Evolutionary conservation across 2,888 invertebrate genomes (phyloP).

Genomic region (Punctoribates punctum): DNA sequence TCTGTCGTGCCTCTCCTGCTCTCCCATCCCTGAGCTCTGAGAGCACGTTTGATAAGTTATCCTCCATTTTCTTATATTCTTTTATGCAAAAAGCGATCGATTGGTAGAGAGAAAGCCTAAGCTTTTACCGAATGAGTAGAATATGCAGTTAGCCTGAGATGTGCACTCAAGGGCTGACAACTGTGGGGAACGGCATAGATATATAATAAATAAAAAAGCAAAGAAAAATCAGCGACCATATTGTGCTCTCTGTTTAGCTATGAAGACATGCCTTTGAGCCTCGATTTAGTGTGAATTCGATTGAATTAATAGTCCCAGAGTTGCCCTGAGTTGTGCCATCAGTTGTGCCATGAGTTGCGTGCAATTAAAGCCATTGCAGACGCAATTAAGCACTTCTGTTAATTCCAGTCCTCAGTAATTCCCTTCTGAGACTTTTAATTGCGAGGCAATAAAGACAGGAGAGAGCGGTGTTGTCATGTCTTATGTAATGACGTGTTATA

Average conservation of each 20-base stretch:
- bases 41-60: constrained; percentile 19
- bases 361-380: constrained; percentile 35
- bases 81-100: constrained; percentile 36
- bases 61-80: constrained; percentile 37
- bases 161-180: constrained; percentile 29
- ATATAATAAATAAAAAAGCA: constrained; percentile 34
- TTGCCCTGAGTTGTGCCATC: too few relatives aligned
- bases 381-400: constrained; percentile 29
- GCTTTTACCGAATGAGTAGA: constrained; percentile 16
- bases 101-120: constrained; percentile 17
- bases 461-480: constrained; percentile 10
- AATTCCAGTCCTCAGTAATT: constrained; percentile 27
- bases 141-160: constrained; percentile 28
- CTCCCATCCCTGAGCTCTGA: too few relatives aligned
- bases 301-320: constrained; percentile 21
- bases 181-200: constrained; percentile 21
- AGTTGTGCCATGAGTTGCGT: too few relatives aligned
- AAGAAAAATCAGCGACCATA: constrained; percentile 31
- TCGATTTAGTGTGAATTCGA: constrained; percentile 6
- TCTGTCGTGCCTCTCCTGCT: too few relatives aligned
- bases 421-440: constrained; percentile 26
- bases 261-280: constrained; percentile 23
- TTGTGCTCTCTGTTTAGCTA: constrained; percentile 11
- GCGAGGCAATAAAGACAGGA: constrained; percentile 25
- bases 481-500: constrained; percentile 36